Conservation (phyloP, 2,113 vertebrate genomes). For the Loxodonta africana region DNA sequence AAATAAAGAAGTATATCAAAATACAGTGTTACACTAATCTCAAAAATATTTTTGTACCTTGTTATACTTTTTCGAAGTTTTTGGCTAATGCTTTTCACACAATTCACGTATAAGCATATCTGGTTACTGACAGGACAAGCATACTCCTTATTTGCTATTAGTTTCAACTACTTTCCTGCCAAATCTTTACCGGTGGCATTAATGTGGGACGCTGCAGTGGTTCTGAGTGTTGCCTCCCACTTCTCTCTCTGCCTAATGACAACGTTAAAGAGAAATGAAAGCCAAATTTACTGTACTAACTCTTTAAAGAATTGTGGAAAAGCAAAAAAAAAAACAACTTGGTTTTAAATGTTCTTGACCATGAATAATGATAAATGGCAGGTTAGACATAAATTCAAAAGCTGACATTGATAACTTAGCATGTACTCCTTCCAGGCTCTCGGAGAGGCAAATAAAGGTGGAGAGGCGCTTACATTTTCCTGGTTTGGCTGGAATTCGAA, state of each 20-base stretch:
- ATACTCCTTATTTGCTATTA: slow-evolving; percentile 2
- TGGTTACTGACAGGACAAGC: neutral
- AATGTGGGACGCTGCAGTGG: neutral
- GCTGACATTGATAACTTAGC: slow-evolving; percentile 15
- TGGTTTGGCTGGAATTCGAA: slow-evolving; percentile 93
- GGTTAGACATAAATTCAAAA: slow-evolving; percentile 45
- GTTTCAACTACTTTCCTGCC: neutral
- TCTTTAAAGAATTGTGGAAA: slow-evolving; percentile 40
- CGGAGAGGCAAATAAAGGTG: slow-evolving; percentile 45
- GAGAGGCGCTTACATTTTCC: slow-evolving; percentile 87
- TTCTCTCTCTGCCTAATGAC: slow-evolving; percentile 38
- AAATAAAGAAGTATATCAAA: slow-evolving; percentile 14
- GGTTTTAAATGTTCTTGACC: neutral
- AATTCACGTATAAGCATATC: neutral
- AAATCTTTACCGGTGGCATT: neutral
- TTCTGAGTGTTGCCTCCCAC: slow-evolving; percentile 8
- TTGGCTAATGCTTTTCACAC: neutral
- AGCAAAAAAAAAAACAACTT: neutral
- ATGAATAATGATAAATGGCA: slow-evolving; percentile 35
- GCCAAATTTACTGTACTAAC: slow-evolving; percentile 37
- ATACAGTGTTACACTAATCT: neutral
- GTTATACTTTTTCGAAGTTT: neutral
- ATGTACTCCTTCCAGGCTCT: slow-evolving; percentile 49
- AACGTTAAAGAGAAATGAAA: slow-evolving; percentile 39
- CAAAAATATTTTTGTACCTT: neutral